Conservation (phyloP, 37 sponge, comb jelly and placozoan species). For the Cladorhizidae sp. region DNA sequence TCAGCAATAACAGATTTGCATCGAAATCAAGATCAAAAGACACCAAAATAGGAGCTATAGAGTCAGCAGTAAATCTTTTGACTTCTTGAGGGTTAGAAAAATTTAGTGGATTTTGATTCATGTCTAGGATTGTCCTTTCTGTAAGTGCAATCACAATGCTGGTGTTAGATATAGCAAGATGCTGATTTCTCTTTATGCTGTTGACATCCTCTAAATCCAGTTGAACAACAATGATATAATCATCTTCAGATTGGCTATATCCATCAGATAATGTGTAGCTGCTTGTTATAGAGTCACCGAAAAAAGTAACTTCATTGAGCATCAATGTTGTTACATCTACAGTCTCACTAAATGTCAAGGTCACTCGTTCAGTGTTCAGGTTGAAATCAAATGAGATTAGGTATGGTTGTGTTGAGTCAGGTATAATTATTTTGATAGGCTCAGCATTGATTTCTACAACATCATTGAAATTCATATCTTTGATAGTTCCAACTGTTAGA, state of each 20-base stretch:
- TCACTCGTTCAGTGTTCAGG: slow-evolving; percentile 73
- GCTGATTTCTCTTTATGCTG: slow-evolving; percentile 73
- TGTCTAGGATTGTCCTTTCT: slow-evolving; percentile 61
- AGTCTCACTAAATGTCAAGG: slow-evolving; percentile 82
- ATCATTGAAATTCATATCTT: slow-evolving; percentile 75
- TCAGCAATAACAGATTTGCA: slow-evolving; percentile 55
- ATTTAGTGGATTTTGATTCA: slow-evolving; percentile 81
- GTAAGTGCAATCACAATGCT: slow-evolving; percentile 63
- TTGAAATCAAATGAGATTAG: slow-evolving; percentile 77
- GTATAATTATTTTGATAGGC: slow-evolving; percentile 46
- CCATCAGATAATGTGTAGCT: slow-evolving; percentile 75
- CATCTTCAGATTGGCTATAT: slow-evolving; percentile 56
- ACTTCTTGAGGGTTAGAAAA: slow-evolving; percentile 66
- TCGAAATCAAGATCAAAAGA: slow-evolving; percentile 73
- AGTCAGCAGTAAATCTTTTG: slow-evolving; percentile 43
- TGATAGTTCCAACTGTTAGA: slow-evolving; percentile 52
- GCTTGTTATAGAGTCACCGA: slow-evolving; percentile 20
- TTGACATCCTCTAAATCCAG: slow-evolving; percentile 77
- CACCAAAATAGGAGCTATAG: slow-evolving; percentile 62
- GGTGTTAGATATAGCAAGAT: slow-evolving; percentile 55
- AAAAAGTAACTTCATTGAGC: slow-evolving; percentile 51
- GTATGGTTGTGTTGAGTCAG: slow-evolving; percentile 74
- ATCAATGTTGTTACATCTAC: slow-evolving; percentile 71
- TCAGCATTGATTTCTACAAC: slow-evolving; percentile 41
- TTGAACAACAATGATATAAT: slow-evolving; percentile 74